phyloP scores from a whole-genome alignment of 2,888 invertebrate genomes.

The Seira musarum region DNA sequence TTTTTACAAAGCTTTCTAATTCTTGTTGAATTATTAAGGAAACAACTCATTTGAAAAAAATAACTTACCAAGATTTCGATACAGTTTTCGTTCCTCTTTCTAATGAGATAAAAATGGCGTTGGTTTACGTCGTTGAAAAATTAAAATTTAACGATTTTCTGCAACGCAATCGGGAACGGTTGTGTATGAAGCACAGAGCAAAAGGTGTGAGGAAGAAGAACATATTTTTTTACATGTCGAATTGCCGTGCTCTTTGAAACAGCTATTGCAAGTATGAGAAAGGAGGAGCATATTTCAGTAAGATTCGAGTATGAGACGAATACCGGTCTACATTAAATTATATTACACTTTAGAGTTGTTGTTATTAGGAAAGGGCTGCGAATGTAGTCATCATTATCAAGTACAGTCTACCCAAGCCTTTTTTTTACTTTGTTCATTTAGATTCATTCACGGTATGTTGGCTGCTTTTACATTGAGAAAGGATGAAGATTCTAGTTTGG shows the following conservation, averaged over 20 bases:
- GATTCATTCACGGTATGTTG: background rate
- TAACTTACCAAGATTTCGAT: conserved; percentile 36
- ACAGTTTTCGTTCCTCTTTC: conserved; percentile 46
- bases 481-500: too few species aligned
- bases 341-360: background rate
- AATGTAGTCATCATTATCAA: background rate
- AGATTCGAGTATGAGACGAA: background rate
- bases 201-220: conserved; percentile 39
- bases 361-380: too few species aligned
- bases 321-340: background rate
- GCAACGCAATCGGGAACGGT: conserved; percentile 59
- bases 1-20: conserved; percentile 45
- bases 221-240: conserved; percentile 34
- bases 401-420: conserved; percentile 2
- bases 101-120: conserved; percentile 34
- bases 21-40: conserved; percentile 9
- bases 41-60: background rate
- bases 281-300: background rate
- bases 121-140: conserved; percentile 13
- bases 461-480: too few species aligned
- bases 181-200: conserved; percentile 50
- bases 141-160: conserved; percentile 45
- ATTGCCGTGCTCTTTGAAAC: background rate
- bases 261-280: conserved; percentile 28
- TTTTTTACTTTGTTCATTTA: conserved; percentile 6